Conservation (phyloP, 2,113 vertebrate genomes). For the Myotis davidii region DNA sequence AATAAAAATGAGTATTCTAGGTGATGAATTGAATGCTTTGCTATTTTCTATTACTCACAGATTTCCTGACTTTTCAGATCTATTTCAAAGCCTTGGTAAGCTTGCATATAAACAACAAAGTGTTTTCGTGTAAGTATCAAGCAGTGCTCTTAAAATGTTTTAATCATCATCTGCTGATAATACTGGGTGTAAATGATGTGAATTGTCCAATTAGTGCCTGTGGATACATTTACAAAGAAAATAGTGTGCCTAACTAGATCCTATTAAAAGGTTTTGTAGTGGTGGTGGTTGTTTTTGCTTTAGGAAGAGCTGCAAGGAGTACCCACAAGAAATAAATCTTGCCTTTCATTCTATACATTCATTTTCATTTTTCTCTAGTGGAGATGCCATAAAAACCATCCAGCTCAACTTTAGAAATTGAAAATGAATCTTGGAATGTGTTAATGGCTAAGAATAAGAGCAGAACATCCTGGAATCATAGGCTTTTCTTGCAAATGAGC, state of each 20-base stretch:
- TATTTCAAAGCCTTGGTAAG: constrained; percentile 52
- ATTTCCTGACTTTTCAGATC: constrained; percentile 64
- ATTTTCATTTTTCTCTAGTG: constrained; percentile 58
- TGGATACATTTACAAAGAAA: constrained; percentile 54
- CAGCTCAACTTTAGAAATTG: constrained; percentile 60
- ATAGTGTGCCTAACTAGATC: constrained; percentile 44
- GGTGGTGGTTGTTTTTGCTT: not conserved
- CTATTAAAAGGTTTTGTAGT: constrained; percentile 23
- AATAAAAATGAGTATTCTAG: constrained; percentile 66
- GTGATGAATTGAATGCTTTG: constrained; percentile 56
- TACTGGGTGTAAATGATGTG: constrained; percentile 29
- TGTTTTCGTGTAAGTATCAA: constrained; percentile 48
- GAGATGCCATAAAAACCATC: constrained; percentile 60
- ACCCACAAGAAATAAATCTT: constrained; percentile 30
- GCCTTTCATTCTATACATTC: constrained; percentile 45
- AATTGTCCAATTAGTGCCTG: constrained; percentile 34
- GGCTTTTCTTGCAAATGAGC: constrained; percentile 47
- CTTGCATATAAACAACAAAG: constrained; percentile 23
- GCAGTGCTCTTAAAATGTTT: constrained; percentile 37
- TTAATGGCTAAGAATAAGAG: constrained; percentile 48
- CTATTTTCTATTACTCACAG: constrained; percentile 68
- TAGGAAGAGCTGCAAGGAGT: not conserved
- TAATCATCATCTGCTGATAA: constrained; percentile 52
- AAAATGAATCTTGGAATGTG: constrained; percentile 48
- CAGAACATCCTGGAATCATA: constrained; percentile 32